A percentile compares a stretch with the other conserved stretches of the same genome.
Evolutionary conservation across 2,888 invertebrate species (phyloP).

Genomic region (Hipparchia semele): DNA sequence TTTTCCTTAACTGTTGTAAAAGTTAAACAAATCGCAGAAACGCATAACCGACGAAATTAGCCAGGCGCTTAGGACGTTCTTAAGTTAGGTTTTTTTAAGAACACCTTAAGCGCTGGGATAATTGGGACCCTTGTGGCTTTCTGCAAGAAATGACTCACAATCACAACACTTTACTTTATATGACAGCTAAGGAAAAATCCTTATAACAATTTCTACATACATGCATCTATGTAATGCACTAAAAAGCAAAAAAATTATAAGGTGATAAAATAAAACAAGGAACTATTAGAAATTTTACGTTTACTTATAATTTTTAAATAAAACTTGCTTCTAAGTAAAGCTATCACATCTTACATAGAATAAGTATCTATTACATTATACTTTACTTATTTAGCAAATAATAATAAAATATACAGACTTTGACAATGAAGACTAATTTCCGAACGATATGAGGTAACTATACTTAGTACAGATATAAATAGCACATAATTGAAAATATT

Average conservation of each 20-base stretch:
- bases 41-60: no score
- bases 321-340: conserved; percentile 79
- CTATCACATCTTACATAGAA: conserved; percentile 78
- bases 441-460: conserved; percentile 46
- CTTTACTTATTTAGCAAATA: conserved; percentile 63
- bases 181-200: background rate
- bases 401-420: conserved; percentile 76
- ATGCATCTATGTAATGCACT: conserved; percentile 59
- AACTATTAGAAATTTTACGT: conserved; percentile 68
- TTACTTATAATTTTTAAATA: conserved; percentile 74
- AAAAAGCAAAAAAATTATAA: conserved; percentile 59
- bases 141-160: no score
- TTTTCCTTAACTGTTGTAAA: no score
- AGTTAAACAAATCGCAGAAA: no score
- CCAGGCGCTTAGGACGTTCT: no score
- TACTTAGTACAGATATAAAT: conserved; percentile 52
- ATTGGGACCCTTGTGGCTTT: no score
- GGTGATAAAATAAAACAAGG: conserved; percentile 74
- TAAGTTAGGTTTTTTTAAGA: no score
- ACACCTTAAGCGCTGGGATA: no score
- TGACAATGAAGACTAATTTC: conserved; percentile 61
- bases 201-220: conserved; percentile 42
- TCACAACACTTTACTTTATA: no score
- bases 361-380: conserved; percentile 46
- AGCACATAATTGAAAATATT: conserved; percentile 47